phyloP scores from a whole-genome alignment of 1,140 invertebrate genomes.

The Daktulosphaira vitifoliae region DNA sequence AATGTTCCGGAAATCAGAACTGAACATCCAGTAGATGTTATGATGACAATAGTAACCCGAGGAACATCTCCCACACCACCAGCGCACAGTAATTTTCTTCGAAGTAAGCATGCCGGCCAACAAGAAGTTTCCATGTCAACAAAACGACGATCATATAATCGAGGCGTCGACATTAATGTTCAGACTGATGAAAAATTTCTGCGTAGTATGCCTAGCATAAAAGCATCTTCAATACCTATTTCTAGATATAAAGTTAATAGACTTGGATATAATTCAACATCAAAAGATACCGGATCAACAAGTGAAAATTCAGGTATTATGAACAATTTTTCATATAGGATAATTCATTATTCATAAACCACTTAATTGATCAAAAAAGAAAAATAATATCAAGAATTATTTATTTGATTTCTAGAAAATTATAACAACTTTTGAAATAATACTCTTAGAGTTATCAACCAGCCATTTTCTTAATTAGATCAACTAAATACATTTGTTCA shows the following conservation, averaged over 20 bases:
- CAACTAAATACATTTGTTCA: too few species aligned
- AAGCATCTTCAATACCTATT: slow-evolving; percentile 12
- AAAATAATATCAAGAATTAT: too few species aligned
- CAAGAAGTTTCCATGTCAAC: slow-evolving; percentile 60
- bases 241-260: neutral
- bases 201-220: slow-evolving; percentile 7
- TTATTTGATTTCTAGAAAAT: too few species aligned
- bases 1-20: slow-evolving; percentile 25
- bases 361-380: too few species aligned
- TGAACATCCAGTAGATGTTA: neutral
- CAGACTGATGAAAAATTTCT: slow-evolving; percentile 37
- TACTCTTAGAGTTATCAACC: too few species aligned
- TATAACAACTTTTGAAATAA: too few species aligned
- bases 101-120: slow-evolving; percentile 57
- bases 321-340: too few species aligned
- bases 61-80: slow-evolving; percentile 66
- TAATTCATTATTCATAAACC: too few species aligned
- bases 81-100: slow-evolving; percentile 52
- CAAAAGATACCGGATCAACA: slow-evolving; percentile 3
- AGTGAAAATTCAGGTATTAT: slow-evolving; percentile 22
- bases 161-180: slow-evolving; percentile 7
- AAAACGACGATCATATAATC: slow-evolving; percentile 43
- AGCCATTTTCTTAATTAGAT: too few species aligned
- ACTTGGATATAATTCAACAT: neutral
- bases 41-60: slow-evolving; percentile 51